These are phyloP conservation scores for Drosophila nigromelanica DNA, from an alignment of 1,140 invertebrate species.

Conservation along the genomic window DNA sequence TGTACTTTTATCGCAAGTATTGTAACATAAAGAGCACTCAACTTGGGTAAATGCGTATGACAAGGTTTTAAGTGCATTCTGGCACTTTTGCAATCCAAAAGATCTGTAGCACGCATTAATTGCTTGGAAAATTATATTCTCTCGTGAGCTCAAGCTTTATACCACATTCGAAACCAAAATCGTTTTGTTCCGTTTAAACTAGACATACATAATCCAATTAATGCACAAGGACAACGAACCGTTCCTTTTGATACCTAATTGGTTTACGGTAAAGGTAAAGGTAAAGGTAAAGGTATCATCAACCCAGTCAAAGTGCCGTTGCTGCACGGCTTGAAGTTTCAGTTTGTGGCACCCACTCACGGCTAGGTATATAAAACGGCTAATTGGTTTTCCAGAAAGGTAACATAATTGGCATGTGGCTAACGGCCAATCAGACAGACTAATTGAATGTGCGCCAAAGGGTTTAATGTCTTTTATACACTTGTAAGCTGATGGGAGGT, in stretches of 20 bases:
- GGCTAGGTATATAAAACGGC: slow-evolving; percentile 51
- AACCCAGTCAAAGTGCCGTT: slow-evolving; percentile 11
- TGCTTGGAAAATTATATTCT: slow-evolving; percentile 31
- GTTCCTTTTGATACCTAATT: slow-evolving; percentile 69
- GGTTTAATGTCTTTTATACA: slow-evolving; percentile 19
- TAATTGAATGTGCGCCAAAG: slow-evolving; percentile 64
- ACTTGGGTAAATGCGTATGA: too few species aligned
- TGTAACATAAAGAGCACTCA: background rate
- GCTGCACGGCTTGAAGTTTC: slow-evolving; percentile 66
- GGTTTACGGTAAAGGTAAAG: slow-evolving; percentile 55
- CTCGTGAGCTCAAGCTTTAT: slow-evolving; percentile 19
- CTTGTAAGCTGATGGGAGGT: background rate
- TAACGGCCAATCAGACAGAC: slow-evolving; percentile 53
- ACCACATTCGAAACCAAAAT: slow-evolving; percentile 40
- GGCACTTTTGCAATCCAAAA: too few species aligned
- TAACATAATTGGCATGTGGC: slow-evolving; percentile 65
- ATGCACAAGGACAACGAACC: slow-evolving; percentile 66
- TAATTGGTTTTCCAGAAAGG: slow-evolving; percentile 73
- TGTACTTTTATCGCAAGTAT: too few species aligned
- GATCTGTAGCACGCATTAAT: slow-evolving; percentile 8
- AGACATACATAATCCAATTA: slow-evolving; percentile 79
- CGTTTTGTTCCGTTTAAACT: slow-evolving; percentile 66
- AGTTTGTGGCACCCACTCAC: slow-evolving; percentile 42
- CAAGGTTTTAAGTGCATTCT: too few species aligned
- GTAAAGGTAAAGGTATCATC: slow-evolving; percentile 24